These are phyloP conservation scores for Halictus ligatus DNA, from an alignment of 2,888 invertebrate genomes.

Conservation along the genomic window DNA sequence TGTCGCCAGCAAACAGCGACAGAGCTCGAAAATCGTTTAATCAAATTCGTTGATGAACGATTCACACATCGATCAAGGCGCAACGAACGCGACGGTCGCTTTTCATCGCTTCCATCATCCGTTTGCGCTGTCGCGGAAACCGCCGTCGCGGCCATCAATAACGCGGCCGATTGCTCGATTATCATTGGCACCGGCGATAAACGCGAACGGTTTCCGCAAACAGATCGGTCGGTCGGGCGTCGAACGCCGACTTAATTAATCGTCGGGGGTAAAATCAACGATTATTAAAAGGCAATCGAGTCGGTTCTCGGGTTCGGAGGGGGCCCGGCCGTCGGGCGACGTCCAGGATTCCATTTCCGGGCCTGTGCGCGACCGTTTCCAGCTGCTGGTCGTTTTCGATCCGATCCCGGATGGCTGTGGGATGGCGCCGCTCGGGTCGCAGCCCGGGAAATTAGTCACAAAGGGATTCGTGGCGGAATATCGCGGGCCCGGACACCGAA, in stretches of 20 bases:
- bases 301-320: background rate
- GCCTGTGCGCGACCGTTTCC: slow-evolving; percentile 34
- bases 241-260: background rate
- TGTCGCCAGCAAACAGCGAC: background rate
- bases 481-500: slow-evolving; percentile 28
- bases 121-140: background rate
- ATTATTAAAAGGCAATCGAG: slow-evolving; percentile 31
- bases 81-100: background rate
- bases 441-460: slow-evolving; percentile 56
- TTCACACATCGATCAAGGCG: background rate
- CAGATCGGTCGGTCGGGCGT: background rate
- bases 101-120: background rate
- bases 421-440: slow-evolving; percentile 5
- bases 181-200: background rate
- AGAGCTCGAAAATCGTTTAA: too few species aligned
- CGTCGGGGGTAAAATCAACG: background rate
- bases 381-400: slow-evolving; percentile 12
- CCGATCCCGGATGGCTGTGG: slow-evolving; percentile 29
- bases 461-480: slow-evolving; percentile 43
- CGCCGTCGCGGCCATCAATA: background rate
- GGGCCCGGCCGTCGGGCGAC: background rate
- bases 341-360: slow-evolving; percentile 32
- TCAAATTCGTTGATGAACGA: background rate
- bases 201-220: background rate
- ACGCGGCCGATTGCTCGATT: background rate